Percentiles rank a stretch among this genome's conserved stretches.
phyloP scores from a whole-genome alignment of 2,888 invertebrate species.

The Bombylius discolor region DNA sequence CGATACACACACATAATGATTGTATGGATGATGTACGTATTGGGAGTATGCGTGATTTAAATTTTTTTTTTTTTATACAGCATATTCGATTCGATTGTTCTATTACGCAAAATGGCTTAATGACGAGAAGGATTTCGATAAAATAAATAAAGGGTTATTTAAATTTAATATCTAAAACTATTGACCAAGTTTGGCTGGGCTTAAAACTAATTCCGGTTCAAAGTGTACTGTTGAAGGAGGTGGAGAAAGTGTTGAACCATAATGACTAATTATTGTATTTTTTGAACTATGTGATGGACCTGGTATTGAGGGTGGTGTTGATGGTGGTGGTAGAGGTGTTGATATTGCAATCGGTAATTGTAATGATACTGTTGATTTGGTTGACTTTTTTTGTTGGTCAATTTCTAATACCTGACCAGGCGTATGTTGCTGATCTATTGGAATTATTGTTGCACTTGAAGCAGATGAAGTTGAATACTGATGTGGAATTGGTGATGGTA shows the following conservation, averaged over 20 bases:
- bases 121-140: too few species aligned
- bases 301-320: slow-evolving; percentile 13
- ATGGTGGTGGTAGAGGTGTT: slow-evolving; percentile 15
- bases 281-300: slow-evolving; percentile 9
- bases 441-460: not conserved
- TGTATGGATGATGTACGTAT: too few species aligned
- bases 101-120: too few species aligned
- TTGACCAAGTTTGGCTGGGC: slow-evolving; percentile 37
- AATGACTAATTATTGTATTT: not conserved
- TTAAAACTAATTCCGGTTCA: slow-evolving; percentile 35
- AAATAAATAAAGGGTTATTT: too few species aligned
- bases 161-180: slow-evolving; percentile 10
- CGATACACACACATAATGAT: too few species aligned
- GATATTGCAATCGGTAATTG: slow-evolving; percentile 19
- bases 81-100: too few species aligned
- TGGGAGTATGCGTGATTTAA: too few species aligned
- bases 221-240: slow-evolving; percentile 7
- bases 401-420: slow-evolving; percentile 9
- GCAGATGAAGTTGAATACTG: slow-evolving; percentile 1
- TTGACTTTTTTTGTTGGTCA: slow-evolving; percentile 12
- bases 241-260: slow-evolving; percentile 4
- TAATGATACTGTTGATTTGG: slow-evolving; percentile 22
- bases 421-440: slow-evolving; percentile 1
- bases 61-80: too few species aligned
- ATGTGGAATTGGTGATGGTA: slow-evolving; percentile 27